Evolutionary conservation across 1,140 invertebrate genomes (phyloP), one percentile per base, ranked within the genome.

Genomic region (Drosophila arizonae): DNA sequence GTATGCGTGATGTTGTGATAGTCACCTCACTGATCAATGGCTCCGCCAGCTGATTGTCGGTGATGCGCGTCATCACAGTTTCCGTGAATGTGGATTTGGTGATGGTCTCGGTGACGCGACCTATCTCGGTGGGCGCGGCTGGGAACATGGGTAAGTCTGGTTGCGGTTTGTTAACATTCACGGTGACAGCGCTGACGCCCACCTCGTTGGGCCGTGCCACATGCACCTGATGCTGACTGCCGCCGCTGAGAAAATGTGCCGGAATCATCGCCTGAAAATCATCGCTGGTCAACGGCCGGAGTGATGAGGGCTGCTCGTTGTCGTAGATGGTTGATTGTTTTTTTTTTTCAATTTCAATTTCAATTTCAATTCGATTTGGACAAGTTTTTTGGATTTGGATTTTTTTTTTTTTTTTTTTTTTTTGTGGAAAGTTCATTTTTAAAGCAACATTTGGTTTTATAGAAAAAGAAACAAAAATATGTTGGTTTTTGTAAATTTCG

Each of bases 251-350:
- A 94, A 97, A 97, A 93, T 96, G 96, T 90, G 96, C 95, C 81
- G 97, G 96, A 86, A 97, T 97, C 96, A 98, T 96, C 92, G 96
- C 96, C 95, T 97, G 96, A 94, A 97, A 97, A 93, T 97, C 96
- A 93, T 97, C 96, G 93, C 95, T 97, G 92, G 96, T 97, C 93
- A 97, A 95, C 88, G 96, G 96, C 92, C 95, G 95, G 92, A 95
- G 93, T 92, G 95, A 94, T 93, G 90, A 73, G 51, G 75, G 56
- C 85, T 85, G 84, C 76, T 77, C 46, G 51, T 17, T 45, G 50
- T 65, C 28, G 46, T 92, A 92, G 58, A 68, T 72, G 17, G 41
- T 64, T 46, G 46, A 39, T 62, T 54, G 61, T 52, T 36, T 21
- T 4, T 46, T 66, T 30, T 65, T 50, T 56, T 46, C n/a, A n/a